phyloP scores from a whole-genome alignment of 2,888 invertebrate species.

The Prosopocoilus inquinatus region DNA sequence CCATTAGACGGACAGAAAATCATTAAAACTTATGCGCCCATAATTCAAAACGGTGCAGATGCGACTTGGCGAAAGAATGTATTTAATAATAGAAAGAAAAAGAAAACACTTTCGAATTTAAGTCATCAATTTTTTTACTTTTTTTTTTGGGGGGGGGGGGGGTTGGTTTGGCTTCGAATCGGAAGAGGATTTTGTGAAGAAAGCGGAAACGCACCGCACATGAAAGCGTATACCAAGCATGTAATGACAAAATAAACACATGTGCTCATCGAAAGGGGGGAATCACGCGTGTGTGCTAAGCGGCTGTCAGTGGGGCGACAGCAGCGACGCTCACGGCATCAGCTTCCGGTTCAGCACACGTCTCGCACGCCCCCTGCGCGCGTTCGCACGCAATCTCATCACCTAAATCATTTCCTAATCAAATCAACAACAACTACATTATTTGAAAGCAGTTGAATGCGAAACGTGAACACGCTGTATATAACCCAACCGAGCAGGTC shows the following conservation, averaged over 20 bases:
- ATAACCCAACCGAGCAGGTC: no score
- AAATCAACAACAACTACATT: slow-evolving; percentile 13
- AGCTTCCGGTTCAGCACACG: slow-evolving; percentile 44
- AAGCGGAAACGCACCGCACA: slow-evolving; percentile 1
- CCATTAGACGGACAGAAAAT: no score
- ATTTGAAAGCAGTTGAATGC: no score
- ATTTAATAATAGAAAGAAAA: no score
- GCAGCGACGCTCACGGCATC: slow-evolving; percentile 31
- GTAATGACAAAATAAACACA: slow-evolving; percentile 36
- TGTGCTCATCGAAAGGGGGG: slow-evolving; percentile 36
- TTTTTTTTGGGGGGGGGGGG: no score
- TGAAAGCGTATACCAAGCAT: slow-evolving; percentile 3
- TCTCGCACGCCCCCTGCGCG: slow-evolving; percentile 35
- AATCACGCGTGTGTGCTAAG: slow-evolving; percentile 39
- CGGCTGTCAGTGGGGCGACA: slow-evolving; percentile 40
- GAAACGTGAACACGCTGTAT: no score
- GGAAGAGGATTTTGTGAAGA: slow-evolving; percentile 5
- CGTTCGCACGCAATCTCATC: slow-evolving; percentile 22
- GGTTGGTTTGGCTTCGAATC: no score
- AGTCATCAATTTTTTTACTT: no score
- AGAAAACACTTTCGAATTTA: no score
- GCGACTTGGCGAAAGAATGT: no score
- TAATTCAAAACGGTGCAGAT: no score
- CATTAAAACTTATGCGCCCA: no score
- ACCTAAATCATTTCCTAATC: slow-evolving; percentile 12